Conservation (phyloP, 2,113 vertebrate species). For the Heterochromis multidens region DNA sequence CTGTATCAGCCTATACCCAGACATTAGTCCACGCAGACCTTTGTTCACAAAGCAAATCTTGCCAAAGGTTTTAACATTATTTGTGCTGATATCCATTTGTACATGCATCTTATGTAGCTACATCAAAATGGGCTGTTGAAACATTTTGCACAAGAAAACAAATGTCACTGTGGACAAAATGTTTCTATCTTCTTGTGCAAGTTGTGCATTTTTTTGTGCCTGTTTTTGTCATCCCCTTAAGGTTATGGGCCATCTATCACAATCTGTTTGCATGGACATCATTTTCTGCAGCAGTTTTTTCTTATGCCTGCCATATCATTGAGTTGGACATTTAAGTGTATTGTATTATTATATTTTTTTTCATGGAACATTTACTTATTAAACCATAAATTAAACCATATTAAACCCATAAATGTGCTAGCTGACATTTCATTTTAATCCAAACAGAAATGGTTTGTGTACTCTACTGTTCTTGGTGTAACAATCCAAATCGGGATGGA, state of each 20-base stretch:
- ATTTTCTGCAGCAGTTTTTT: constrained; percentile 35
- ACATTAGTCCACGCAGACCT: background rate
- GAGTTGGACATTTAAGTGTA: constrained; percentile 32
- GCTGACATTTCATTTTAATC: background rate
- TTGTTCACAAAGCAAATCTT: constrained; percentile 20
- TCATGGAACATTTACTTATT: background rate
- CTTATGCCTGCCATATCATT: constrained; percentile 45
- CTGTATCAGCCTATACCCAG: background rate
- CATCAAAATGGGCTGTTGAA: constrained; percentile 22
- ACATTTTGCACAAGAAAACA: constrained; percentile 40
- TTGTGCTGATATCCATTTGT: background rate
- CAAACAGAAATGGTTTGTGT: background rate
- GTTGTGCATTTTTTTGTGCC: constrained; percentile 15
- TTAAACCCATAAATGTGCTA: constrained; percentile 30
- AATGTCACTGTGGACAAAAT: constrained; percentile 40
- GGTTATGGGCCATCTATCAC: constrained; percentile 20
- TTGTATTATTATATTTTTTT: constrained; percentile 13
- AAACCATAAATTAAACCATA: too few relatives aligned
- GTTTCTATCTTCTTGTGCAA: constrained; percentile 40
- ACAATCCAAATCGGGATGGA: constrained; percentile 28
- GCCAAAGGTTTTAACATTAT: constrained; percentile 46
- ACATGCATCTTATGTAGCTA: background rate
- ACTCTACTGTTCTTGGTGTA: constrained; percentile 30
- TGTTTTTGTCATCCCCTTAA: constrained; percentile 18
- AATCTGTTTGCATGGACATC: constrained; percentile 55